phyloP scores from a whole-genome alignment of 1,140 invertebrate genomes.

The Formica exsecta region DNA sequence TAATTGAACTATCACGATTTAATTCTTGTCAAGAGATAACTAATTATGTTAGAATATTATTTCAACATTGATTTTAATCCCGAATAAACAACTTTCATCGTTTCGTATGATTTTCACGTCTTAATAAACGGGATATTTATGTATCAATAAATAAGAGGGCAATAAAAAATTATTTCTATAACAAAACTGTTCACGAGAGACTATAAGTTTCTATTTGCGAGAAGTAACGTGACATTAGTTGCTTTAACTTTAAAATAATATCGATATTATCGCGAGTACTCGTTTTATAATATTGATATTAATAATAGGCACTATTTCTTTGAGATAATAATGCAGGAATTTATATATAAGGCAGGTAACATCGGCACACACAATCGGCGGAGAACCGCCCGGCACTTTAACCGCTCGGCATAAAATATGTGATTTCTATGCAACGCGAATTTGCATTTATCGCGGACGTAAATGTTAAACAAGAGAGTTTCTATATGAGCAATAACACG shows the following conservation, averaged over 20 bases:
- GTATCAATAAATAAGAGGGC: neutral
- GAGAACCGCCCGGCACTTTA: constrained; percentile 5
- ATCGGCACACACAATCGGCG: neutral
- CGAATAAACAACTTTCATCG: neutral
- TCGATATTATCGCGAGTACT: neutral
- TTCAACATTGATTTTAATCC: neutral
- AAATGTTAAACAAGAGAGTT: constrained; percentile 56
- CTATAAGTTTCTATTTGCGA: neutral
- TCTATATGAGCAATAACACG: constrained; percentile 30
- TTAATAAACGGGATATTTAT: neutral
- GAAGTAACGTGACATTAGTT: neutral
- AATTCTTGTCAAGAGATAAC: neutral
- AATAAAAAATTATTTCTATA: neutral
- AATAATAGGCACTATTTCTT: constrained; percentile 21
- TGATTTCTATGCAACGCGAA: constrained; percentile 52
- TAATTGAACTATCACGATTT: neutral
- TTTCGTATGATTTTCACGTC: neutral
- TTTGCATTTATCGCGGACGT: constrained; percentile 56
- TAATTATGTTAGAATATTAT: neutral
- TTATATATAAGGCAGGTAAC: neutral
- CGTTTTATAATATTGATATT: neutral
- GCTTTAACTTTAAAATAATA: neutral
- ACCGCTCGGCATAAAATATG: constrained; percentile 31
- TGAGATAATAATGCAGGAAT: constrained; percentile 10
- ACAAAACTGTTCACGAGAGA: neutral